Base-by-base conservation (phyloP, 2,113 vertebrate genomes). In the Pelobates fuscus region DNA sequence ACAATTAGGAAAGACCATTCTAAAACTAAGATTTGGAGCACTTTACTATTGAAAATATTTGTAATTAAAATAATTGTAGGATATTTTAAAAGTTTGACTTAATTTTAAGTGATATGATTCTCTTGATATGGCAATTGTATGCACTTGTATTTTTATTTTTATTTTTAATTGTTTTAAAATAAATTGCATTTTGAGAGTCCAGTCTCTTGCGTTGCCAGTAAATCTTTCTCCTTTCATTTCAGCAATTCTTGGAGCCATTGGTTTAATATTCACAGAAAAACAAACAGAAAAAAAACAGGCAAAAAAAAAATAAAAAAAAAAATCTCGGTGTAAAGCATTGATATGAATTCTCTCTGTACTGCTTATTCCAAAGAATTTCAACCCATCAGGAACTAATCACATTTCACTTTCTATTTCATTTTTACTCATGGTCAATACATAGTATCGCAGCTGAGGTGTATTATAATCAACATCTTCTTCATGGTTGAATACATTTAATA, bases 401-500 rank as follows among this genome's bases (percentile, higher is more conserved):
- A 88, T 87, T 89, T 87, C 78, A 88, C 85, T 91, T 88, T 86
- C 78, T 79, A 70, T 64, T 72, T 82, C 80, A 81, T 77, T 78
- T 77, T 81, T 77, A 69, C 18, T 82, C 61, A 0, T 83, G 86
- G 85, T 88, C 88, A 91, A 80, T 81, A 84, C 76, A 82, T 58
- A 63, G 72, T 49, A 65, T 81, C 86, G 58, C 14, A 78, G 80
- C 84, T 79, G 84, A 89, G 82, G 81, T 88, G 75, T 82, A 30
- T 78, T 80, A 84, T 86, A 89, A 89, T 91, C 89, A 90, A 89
- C 88, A 67, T 76, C 82, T 82, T 82, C 79, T 86, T 89, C 86
- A 86, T 73, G 84, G 79, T 52, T 88, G 86, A 86, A 86, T 88
- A 86, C 85, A 87, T 88, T 83, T 85, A 92, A 86, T 89, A 83